Conservation (phyloP, 2,113 vertebrate species). For the Chinchilla lanigera region DNA sequence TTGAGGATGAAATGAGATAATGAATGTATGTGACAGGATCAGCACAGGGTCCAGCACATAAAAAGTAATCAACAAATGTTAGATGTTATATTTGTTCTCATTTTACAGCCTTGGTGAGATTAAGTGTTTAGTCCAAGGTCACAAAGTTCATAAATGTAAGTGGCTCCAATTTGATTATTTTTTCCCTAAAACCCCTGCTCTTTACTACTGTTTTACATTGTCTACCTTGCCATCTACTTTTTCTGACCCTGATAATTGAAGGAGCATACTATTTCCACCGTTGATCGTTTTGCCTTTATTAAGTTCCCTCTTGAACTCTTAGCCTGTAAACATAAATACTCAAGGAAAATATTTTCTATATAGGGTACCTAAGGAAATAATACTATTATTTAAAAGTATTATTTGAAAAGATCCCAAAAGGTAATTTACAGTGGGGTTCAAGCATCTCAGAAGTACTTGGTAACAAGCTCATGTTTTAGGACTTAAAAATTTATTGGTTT, state of each 20-base stretch:
- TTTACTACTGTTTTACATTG: background rate
- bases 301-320: slow-evolving; percentile 30
- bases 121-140: background rate
- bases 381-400: slow-evolving; percentile 8
- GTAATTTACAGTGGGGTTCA: background rate
- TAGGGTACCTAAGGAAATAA: slow-evolving; percentile 34
- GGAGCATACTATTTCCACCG: background rate
- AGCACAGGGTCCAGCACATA: background rate
- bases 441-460: background rate
- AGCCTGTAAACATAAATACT: slow-evolving; percentile 26
- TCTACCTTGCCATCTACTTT: background rate
- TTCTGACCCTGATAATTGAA: slow-evolving; percentile 31
- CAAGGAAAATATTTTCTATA: slow-evolving; percentile 53
- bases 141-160: background rate
- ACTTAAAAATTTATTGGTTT: background rate
- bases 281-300: slow-evolving; percentile 44
- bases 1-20: slow-evolving; percentile 62
- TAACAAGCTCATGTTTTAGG: background rate
- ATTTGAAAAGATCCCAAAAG: background rate
- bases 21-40: slow-evolving; percentile 47
- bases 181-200: background rate
- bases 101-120: background rate
- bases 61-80: slow-evolving; percentile 42
- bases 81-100: slow-evolving; percentile 30
- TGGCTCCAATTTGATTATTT: background rate